Evolutionary conservation across 2,888 invertebrate genomes (phyloP), one percentile per base, ranked within the genome.

Genomic region (Noctua pronuba): DNA sequence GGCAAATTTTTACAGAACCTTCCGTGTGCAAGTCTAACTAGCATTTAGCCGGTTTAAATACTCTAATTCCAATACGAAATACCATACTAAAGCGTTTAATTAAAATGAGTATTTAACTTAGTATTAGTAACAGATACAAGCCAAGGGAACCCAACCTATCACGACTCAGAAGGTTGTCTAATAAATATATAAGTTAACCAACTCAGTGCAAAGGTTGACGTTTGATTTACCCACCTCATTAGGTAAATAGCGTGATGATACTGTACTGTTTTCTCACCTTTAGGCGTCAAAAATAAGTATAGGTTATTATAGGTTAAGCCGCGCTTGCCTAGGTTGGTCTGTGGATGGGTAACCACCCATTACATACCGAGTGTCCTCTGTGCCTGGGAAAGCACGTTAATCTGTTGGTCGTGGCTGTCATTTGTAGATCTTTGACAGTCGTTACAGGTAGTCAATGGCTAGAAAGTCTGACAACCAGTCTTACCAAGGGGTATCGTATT

Each of bases 81-180:
- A 38, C 31, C 10, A 1, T 0, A 67, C 7, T 16, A 28, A 31
- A 73, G 4, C 24, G 10, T 58, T 1, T 58, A 49, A 75, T 75
- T 80, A 68, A 16, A 75, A 72, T 60, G 0, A 66, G 35, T 31
- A 18, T 35, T n/a, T 35, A 62, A 24, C 44, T 2, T 41, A 5
- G 16, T 46, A 31, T 24, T 44, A 52, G 49, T 69, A 24, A 66
- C 58, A 64, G 38, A 68, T 11, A 35, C n/a, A 28, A 38, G 24
- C 52, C 55, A 16, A 82, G 80, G 77, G 80, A 81, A 77, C 62
- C 13, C 67, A 77, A 81, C 82, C 82, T 81, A 68, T 81, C 80
- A 82, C 77, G 82, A 81, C 21, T 35, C 13, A 49, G 11, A 28
- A 46, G 44, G 8, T 31, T 64, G 31, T 41, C 24, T 67, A 55